These are phyloP conservation scores for Neosalanx taihuensis DNA, from an alignment of 2,797 vertebrate genomes.

Conservation along the genomic window DNA sequence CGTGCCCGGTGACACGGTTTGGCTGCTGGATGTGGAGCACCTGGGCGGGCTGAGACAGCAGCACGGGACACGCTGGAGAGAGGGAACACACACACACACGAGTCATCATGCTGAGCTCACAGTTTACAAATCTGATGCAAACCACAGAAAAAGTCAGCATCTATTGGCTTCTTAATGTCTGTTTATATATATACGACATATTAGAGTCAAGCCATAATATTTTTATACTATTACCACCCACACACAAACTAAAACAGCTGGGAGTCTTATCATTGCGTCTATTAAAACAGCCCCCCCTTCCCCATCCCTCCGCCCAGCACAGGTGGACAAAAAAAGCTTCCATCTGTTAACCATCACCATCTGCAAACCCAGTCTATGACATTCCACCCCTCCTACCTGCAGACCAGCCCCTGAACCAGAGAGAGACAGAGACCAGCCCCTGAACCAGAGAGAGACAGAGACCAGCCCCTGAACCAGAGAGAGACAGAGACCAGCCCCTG, in stretches of 20 bases:
- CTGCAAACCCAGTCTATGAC: slow-evolving; percentile 45
- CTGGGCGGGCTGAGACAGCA: slow-evolving; percentile 79
- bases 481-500: no score
- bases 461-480: no score
- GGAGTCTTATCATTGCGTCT: slow-evolving; percentile 9
- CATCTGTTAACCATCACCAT: slow-evolving; percentile 51
- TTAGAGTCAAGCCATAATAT: no score
- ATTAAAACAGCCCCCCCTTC: slow-evolving; percentile 19
- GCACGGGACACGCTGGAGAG: slow-evolving; percentile 73
- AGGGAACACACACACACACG: slow-evolving; percentile 19
- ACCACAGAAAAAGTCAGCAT: no score
- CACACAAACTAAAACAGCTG: slow-evolving; percentile 18
- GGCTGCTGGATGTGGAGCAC: slow-evolving; percentile 84
- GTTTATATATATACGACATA: slow-evolving; percentile 10
- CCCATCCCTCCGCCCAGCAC: slow-evolving; percentile 41
- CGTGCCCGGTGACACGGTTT: slow-evolving; percentile 69
- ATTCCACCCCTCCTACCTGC: slow-evolving; percentile 41
- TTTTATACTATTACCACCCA: background rate
- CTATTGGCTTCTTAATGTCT: background rate
- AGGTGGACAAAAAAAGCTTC: slow-evolving; percentile 40
- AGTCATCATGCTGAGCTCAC: no score
- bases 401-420: background rate
- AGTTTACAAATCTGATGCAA: no score
- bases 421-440: background rate
- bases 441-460: background rate